Conservation (phyloP, 2,113 vertebrate species). For the Paratilapia polleni region DNA sequence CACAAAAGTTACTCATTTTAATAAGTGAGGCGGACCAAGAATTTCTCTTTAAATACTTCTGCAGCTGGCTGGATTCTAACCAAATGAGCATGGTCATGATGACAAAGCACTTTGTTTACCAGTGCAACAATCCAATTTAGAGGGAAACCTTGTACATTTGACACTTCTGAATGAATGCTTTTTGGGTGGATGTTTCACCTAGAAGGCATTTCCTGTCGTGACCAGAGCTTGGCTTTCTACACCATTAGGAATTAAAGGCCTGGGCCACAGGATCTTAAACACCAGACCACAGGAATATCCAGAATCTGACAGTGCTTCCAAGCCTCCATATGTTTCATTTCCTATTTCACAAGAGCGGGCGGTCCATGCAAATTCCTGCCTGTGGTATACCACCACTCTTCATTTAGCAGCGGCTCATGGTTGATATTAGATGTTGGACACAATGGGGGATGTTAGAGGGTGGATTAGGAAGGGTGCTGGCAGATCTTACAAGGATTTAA, state of each 20-base stretch:
- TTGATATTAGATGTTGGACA: slow-evolving; percentile 68
- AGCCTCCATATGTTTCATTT: slow-evolving; percentile 68
- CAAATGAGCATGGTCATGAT: neutral
- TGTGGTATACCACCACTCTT: slow-evolving; percentile 56
- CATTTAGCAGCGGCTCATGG: slow-evolving; percentile 51
- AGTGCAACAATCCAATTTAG: neutral
- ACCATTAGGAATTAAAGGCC: slow-evolving; percentile 67
- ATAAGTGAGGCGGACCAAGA: neutral
- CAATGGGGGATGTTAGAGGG: slow-evolving; percentile 46
- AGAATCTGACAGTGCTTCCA: slow-evolving; percentile 54
- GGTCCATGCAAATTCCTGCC: slow-evolving; percentile 65
- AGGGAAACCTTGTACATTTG: slow-evolving; percentile 24
- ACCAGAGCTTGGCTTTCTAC: slow-evolving; percentile 65
- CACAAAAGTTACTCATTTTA: neutral
- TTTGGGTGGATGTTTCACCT: slow-evolving; percentile 69
- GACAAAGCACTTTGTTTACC: slow-evolving; percentile 31
- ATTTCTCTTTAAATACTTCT: neutral
- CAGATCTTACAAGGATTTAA: slow-evolving; percentile 51
- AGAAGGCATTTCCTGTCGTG: slow-evolving; percentile 75
- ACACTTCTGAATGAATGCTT: slow-evolving; percentile 50
- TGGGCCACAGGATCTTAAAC: slow-evolving; percentile 49
- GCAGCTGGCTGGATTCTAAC: slow-evolving; percentile 6
- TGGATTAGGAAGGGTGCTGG: slow-evolving; percentile 52
- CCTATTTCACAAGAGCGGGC: slow-evolving; percentile 72
- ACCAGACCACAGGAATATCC: slow-evolving; percentile 77